Evolutionary conservation across 2,888 invertebrate genomes (phyloP).

Genomic region (Priocnemis perturbator): DNA sequence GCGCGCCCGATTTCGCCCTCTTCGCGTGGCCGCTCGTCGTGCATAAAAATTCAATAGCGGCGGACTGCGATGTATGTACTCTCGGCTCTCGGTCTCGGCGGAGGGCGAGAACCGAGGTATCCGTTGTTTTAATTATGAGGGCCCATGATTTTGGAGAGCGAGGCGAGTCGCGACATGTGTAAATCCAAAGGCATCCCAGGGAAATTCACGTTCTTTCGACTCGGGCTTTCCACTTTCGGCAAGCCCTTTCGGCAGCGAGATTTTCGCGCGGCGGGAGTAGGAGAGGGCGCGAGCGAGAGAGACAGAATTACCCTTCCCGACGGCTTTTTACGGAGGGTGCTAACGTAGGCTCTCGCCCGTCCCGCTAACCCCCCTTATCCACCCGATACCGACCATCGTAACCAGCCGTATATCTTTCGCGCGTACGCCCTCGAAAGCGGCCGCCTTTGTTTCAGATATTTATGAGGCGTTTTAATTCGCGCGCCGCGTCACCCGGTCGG

Average conservation of each 20-base stretch:
- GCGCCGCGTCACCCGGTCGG: slow-evolving; percentile 68
- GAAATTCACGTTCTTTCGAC: background rate
- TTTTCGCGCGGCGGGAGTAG: slow-evolving; percentile 2
- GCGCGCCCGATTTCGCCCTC: too few species aligned
- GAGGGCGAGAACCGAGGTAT: background rate
- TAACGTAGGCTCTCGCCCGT: slow-evolving; percentile 18
- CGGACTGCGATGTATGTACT: too few species aligned
- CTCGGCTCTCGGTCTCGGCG: too few species aligned
- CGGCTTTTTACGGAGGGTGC: slow-evolving; percentile 45
- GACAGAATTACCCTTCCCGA: slow-evolving; percentile 6
- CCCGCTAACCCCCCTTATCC: slow-evolving; percentile 41
- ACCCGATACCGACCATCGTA: slow-evolving; percentile 61
- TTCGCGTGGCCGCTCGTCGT: too few species aligned
- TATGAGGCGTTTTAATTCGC: slow-evolving; percentile 76
- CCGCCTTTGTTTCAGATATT: slow-evolving; percentile 76
- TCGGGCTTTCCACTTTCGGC: background rate
- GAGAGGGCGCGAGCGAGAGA: background rate
- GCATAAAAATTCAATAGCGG: too few species aligned
- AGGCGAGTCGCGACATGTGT: background rate
- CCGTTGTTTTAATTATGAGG: too few species aligned
- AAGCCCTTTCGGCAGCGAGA: slow-evolving; percentile 1
- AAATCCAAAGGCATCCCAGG: background rate
- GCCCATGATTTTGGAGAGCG: too few species aligned
- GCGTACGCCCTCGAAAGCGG: slow-evolving; percentile 73
- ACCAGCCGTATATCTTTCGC: slow-evolving; percentile 72